Evolutionary conservation across 2,888 invertebrate species (phyloP).

Genomic region (Suillia variegata): DNA sequence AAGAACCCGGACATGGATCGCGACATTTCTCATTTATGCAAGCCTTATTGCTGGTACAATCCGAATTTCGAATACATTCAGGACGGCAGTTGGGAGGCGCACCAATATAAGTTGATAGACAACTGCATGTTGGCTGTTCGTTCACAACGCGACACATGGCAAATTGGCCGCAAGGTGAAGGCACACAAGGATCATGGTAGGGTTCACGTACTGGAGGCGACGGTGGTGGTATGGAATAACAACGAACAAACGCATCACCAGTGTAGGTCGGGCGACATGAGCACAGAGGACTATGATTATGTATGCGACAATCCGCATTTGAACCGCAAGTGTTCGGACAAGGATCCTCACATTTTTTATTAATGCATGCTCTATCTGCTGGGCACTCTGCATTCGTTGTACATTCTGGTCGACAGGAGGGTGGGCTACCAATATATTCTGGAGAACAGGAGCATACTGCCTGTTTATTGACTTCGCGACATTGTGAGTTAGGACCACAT

Average conservation of each 20-base stretch:
- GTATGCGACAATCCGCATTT: slow-evolving; percentile 66
- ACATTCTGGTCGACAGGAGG: slow-evolving; percentile 72
- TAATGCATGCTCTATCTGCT: slow-evolving; percentile 66
- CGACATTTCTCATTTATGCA: slow-evolving; percentile 74
- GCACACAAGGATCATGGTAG: slow-evolving; percentile 66
- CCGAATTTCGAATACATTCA: slow-evolving; percentile 72
- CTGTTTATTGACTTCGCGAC: slow-evolving; percentile 67
- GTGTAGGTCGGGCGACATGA: slow-evolving; percentile 69
- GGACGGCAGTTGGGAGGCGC: slow-evolving; percentile 74
- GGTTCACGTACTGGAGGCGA: slow-evolving; percentile 36
- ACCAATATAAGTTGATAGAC: slow-evolving; percentile 68
- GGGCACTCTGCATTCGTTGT: slow-evolving; percentile 68
- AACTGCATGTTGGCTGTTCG: slow-evolving; percentile 69
- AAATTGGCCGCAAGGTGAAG: slow-evolving; percentile 73
- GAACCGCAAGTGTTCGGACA: slow-evolving; percentile 69
- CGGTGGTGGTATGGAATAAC: slow-evolving; percentile 64
- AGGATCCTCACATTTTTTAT: slow-evolving; percentile 67
- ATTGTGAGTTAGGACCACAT: slow-evolving; percentile 76
- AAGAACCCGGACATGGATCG: slow-evolving; percentile 76
- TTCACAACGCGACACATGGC: slow-evolving; percentile 69
- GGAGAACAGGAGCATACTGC: slow-evolving; percentile 69
- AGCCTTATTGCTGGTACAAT: slow-evolving; percentile 70
- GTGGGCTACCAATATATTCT: slow-evolving; percentile 70
- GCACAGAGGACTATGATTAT: slow-evolving; percentile 67
- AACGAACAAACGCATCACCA: slow-evolving; percentile 75